These are phyloP conservation scores for Bombycilla garrulus DNA, from an alignment of 2,113 vertebrate genomes.

Conservation along the genomic window DNA sequence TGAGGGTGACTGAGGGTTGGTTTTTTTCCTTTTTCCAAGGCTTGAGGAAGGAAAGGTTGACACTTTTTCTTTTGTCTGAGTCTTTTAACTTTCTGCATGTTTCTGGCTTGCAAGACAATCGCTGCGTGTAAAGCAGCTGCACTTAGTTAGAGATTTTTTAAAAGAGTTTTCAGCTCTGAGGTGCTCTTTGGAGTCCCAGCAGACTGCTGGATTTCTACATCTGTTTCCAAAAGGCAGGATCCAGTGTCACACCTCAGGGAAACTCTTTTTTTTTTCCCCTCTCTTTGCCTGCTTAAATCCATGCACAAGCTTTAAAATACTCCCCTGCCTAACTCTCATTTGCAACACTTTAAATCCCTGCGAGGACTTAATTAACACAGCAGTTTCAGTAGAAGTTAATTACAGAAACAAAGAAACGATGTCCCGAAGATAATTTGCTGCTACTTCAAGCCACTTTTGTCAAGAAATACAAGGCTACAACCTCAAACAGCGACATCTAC, in stretches of 20 bases:
- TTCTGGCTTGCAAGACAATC: slow-evolving; percentile 68
- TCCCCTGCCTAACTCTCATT: background rate
- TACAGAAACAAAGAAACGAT: background rate
- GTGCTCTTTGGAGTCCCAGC: slow-evolving; percentile 53
- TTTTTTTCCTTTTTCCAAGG: background rate
- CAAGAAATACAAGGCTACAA: background rate
- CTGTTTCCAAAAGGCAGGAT: slow-evolving; percentile 41
- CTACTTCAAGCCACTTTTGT: background rate
- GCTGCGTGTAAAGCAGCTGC: slow-evolving; percentile 73
- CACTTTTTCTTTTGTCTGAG: slow-evolving; percentile 68
- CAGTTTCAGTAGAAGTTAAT: background rate
- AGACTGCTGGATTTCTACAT: slow-evolving; percentile 58
- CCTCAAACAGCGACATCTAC: background rate
- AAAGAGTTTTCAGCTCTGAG: slow-evolving; percentile 55
- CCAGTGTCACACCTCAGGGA: slow-evolving; percentile 55
- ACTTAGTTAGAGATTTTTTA: slow-evolving; percentile 64
- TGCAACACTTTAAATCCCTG: background rate
- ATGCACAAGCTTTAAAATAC: background rate
- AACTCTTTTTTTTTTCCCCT: background rate
- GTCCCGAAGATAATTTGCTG: background rate
- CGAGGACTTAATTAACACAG: background rate
- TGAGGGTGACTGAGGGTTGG: background rate
- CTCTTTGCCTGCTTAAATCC: background rate
- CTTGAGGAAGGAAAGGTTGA: slow-evolving; percentile 5
- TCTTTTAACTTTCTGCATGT: slow-evolving; percentile 67